Evolutionary conservation across 2,888 invertebrate species (phyloP).

Genomic region (Elegia similella): DNA sequence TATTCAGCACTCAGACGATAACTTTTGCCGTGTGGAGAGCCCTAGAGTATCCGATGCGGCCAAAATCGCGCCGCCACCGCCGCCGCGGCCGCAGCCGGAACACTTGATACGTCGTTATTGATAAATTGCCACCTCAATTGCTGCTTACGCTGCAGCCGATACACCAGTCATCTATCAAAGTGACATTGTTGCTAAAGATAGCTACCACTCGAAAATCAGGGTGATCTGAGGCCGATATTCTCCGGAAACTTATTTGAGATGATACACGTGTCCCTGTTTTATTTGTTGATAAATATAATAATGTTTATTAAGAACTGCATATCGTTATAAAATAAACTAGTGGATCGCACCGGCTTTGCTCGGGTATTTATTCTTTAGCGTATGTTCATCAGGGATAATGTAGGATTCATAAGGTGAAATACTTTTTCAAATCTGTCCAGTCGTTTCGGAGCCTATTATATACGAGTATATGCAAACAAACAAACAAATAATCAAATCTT

Average conservation of each 20-base stretch:
- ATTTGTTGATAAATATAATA: not conserved
- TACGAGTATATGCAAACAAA: too few relatives aligned
- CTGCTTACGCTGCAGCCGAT: slow-evolving; percentile 39
- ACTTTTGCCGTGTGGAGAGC: not conserved
- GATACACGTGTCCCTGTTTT: not conserved
- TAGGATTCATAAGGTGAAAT: too few relatives aligned
- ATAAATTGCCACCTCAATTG: slow-evolving; percentile 75
- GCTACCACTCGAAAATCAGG: not conserved
- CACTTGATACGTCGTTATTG: slow-evolving; percentile 77
- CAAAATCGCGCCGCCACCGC: slow-evolving; percentile 61
- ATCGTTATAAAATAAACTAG: not conserved
- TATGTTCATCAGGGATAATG: too few relatives aligned
- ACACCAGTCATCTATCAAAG: slow-evolving; percentile 43
- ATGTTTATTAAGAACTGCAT: not conserved
- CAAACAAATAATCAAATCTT: too few relatives aligned
- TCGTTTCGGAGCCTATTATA: too few relatives aligned
- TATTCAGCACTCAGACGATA: not conserved
- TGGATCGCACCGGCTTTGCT: too few relatives aligned
- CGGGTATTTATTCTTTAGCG: too few relatives aligned
- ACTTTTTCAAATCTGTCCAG: too few relatives aligned
- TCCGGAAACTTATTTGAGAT: not conserved
- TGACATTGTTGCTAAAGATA: slow-evolving; percentile 43
- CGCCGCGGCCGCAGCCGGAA: slow-evolving; percentile 62
- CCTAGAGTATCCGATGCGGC: slow-evolving; percentile 36
- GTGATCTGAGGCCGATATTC: not conserved